Base-by-base conservation (phyloP, 2,797 vertebrate species). In the Oreortyx pictus region DNA sequence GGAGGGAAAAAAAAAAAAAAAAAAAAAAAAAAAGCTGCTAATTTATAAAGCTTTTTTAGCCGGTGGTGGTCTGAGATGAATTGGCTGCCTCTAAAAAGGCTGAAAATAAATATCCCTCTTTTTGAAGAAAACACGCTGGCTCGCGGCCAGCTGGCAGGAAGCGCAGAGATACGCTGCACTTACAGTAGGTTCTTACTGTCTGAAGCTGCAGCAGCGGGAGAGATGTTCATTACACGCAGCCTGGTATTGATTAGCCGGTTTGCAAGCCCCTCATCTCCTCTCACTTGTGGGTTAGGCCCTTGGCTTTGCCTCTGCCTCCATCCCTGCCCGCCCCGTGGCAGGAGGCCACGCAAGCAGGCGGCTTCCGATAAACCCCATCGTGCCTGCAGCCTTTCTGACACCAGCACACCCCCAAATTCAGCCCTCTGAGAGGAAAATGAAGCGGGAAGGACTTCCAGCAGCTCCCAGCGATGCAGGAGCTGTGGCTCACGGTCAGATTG, bases 51-150 rank as follows among this genome's bases (percentile, higher is more conserved):
- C 92, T 97, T 97, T 97, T 96, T 97, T 92, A 97, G 96, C 97
- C 95, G 95, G 80, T 95, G 97, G 97, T 98, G 98, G 97, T 98
- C 97, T 93, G 89, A 97, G 97, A 98, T 98, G 97, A 98, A 98
- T 97, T 97, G 97, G 95, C 95, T 94, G 96, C 97, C 97, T 98
- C 96, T 37, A 37, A 97, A 97, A 95, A 96, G 96, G 97, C 98
- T 97, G 97, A 98, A 98, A 98, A 98, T 97, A 97, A 98, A 98
- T 97, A 97, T 98, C 97, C 96, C 97, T 95, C 92, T 95, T 96
- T 94, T 90, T 93, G 92, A 96, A 93, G 97, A 97, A 95, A 95
- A 93, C 94, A 93, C 92, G 41, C 89, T 97, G 97, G 98, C 97
- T 61, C 70, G 0, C 0, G 16, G 97, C 97, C 97, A 97, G 94